Conservation (phyloP, 2,113 vertebrate species). For the Craseonycteris thonglongyai region DNA sequence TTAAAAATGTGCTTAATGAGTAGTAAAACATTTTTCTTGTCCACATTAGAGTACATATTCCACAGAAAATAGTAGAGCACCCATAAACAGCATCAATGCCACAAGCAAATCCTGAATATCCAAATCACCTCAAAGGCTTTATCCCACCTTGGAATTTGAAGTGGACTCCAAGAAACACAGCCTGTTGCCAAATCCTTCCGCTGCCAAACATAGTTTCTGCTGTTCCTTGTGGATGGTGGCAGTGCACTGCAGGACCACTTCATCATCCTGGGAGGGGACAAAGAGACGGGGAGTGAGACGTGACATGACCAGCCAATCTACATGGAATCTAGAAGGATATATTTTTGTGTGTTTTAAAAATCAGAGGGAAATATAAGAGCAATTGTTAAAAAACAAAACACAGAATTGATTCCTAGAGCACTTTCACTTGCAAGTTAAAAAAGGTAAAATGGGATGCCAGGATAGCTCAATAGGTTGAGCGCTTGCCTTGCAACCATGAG, state of each 20-base stretch:
- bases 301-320: not conserved
- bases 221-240: conserved; percentile 93
- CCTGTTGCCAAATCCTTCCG: conserved; percentile 96
- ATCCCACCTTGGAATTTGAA: conserved; percentile 94
- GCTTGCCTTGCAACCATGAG: too few relatives aligned
- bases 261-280: conserved; percentile 86
- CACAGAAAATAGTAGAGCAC: not conserved
- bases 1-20: not conserved
- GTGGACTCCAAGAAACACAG: conserved; percentile 98
- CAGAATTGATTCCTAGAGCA: not conserved
- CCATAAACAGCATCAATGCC: not conserved
- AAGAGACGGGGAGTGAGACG: not conserved
- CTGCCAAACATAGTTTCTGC: conserved; percentile 94
- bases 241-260: conserved; percentile 95
- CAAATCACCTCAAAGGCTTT: not conserved
- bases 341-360: not conserved
- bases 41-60: not conserved
- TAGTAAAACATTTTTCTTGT: not conserved
- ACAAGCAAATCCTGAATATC: not conserved
- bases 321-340: not conserved
- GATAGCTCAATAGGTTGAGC: too few relatives aligned
- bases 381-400: not conserved
- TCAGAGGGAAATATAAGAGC: not conserved
- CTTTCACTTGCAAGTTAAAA: not conserved
- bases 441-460: too few relatives aligned